Percentiles rank a stretch among this genome's conserved stretches.
These are phyloP conservation scores for Rhorus exstirpatorius DNA, from an alignment of 2,888 invertebrate genomes.

Conservation along the genomic window DNA sequence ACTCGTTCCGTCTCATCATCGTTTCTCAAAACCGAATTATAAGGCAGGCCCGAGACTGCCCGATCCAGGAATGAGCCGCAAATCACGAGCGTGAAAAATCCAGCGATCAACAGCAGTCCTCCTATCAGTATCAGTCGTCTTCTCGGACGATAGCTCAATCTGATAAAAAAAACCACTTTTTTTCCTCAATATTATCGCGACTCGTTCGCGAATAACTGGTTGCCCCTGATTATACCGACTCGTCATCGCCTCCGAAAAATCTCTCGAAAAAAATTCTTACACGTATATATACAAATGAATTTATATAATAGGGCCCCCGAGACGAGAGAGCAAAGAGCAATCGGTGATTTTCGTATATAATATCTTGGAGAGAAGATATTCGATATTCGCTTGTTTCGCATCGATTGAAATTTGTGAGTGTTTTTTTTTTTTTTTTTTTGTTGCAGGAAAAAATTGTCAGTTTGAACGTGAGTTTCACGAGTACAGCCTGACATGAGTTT, in stretches of 20 bases:
- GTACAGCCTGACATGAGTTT: conserved; percentile 11
- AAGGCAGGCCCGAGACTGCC: conserved; percentile 76
- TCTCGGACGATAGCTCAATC: conserved; percentile 49
- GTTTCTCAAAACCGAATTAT: conserved; percentile 60
- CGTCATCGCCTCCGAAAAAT: no score
- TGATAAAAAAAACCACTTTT: conserved; percentile 58
- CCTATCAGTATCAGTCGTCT: conserved; percentile 35
- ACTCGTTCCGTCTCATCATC: conserved; percentile 73
- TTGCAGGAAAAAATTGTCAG: no score
- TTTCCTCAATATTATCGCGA: conserved; percentile 19
- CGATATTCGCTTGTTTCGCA: conserved; percentile 7
- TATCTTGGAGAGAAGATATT: no score
- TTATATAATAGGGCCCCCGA: no score
- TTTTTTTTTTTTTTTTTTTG: no score
- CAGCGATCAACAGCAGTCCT: conserved; percentile 62
- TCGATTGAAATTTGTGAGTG: conserved; percentile 6
- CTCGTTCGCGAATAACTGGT: background rate
- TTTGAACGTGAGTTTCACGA: no score
- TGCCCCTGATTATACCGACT: no score
- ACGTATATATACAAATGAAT: no score
- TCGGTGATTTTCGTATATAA: no score
- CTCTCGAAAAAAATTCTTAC: no score
- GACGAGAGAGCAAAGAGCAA: no score
- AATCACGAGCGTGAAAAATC: conserved; percentile 82
- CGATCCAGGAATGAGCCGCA: conserved; percentile 82